These are phyloP conservation scores for Aeoliscus strigatus DNA, from an alignment of 2,797 vertebrate genomes.

Conservation along the genomic window DNA sequence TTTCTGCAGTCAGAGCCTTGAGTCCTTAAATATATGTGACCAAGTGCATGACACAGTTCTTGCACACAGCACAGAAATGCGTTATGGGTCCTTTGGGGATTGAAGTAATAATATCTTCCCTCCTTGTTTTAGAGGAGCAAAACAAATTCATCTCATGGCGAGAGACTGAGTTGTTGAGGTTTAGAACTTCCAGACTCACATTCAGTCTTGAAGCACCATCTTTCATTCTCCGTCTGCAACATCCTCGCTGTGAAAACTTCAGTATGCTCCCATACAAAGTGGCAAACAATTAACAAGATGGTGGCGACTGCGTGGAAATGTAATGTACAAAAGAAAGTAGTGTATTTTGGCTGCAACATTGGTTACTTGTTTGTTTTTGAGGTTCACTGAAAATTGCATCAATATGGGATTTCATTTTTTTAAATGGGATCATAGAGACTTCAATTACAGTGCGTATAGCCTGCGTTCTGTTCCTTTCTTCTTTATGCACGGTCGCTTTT, in stretches of 20 bases:
- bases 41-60: conserved; percentile 32
- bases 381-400: conserved; percentile 47
- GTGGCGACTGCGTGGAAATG: conserved; percentile 21
- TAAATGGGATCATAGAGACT: too few relatives aligned
- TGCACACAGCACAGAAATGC: conserved; percentile 29
- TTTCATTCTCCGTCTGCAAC: conserved; percentile 3
- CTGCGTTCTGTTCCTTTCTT: too few relatives aligned
- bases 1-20: conserved; percentile 37
- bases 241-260: too few relatives aligned
- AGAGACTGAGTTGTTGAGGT: conserved; percentile 12
- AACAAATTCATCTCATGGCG: conserved; percentile 29
- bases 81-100: conserved; percentile 43
- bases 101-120: conserved; percentile 49
- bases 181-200: conserved; percentile 16
- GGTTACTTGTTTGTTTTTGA: conserved; percentile 51
- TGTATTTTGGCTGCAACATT: conserved; percentile 28
- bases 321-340: conserved; percentile 11
- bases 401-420: conserved; percentile 42
- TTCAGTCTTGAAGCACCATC: conserved; percentile 6
- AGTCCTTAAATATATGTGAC: conserved; percentile 49
- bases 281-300: conserved; percentile 10
- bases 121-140: conserved; percentile 39
- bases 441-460: too few relatives aligned
- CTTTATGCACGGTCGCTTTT: conserved; percentile 9
- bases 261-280: too few relatives aligned